These are phyloP conservation scores for Centruroides sculpturatus DNA, from an alignment of 1,140 invertebrate genomes.

Conservation along the genomic window DNA sequence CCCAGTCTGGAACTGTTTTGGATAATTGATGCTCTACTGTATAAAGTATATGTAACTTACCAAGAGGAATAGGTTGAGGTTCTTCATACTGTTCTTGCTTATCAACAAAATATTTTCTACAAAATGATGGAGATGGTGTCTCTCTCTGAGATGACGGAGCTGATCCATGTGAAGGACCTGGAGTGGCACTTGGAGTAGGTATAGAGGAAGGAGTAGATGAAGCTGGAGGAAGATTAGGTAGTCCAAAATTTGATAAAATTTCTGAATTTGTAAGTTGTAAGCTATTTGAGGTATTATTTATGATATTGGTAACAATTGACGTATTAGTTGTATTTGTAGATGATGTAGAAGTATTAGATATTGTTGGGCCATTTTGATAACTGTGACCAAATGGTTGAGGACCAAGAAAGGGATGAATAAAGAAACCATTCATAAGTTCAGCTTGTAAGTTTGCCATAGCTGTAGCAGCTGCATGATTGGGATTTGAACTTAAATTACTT, in stretches of 20 bases:
- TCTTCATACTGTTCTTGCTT: conserved; percentile 20
- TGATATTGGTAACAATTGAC: no score
- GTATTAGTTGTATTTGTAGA: no score
- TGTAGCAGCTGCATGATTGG: conserved; percentile 5
- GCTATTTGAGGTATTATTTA: no score
- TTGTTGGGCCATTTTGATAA: background rate
- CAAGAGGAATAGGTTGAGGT: conserved; percentile 19
- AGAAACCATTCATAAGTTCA: conserved; percentile 13
- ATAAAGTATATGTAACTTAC: conserved; percentile 1
- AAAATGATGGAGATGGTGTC: conserved; percentile 9
- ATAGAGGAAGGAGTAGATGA: conserved; percentile 11
- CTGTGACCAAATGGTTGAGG: conserved; percentile 2
- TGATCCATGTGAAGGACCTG: conserved; percentile 9
- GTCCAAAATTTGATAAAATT: conserved; percentile 7
- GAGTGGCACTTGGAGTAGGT: conserved; percentile 14
- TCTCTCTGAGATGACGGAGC: conserved; percentile 12
- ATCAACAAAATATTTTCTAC: conserved; percentile 16
- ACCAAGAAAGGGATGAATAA: conserved; percentile 10
- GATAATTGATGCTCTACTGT: no score
- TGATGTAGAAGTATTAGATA: background rate
- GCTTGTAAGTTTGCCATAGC: conserved; percentile 12
- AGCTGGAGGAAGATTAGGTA: conserved; percentile 5
- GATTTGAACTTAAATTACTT: background rate
- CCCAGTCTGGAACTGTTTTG: no score
- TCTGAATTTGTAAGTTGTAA: background rate